A percentile compares a stretch with the other conserved stretches of the same genome.
phyloP scores from a whole-genome alignment of 2,888 invertebrate genomes.

The Melinaea marsaeus region DNA sequence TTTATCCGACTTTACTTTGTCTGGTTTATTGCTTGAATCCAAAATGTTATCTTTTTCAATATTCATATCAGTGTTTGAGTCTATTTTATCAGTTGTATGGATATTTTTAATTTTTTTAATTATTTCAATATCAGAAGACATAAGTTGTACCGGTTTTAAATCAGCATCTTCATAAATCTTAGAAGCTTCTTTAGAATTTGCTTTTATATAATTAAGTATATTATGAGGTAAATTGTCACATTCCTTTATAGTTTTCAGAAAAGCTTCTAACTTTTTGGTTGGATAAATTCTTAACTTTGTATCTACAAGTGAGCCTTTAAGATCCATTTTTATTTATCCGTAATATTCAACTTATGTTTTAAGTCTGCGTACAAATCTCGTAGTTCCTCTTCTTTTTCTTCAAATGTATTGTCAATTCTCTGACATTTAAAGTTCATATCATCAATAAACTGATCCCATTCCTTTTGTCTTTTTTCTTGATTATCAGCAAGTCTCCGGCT shows the following conservation, averaged over 20 bases:
- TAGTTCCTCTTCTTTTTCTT: conserved; percentile 87
- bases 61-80: not conserved
- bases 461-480: conserved; percentile 60
- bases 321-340: conserved; percentile 69
- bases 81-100: conserved; percentile 16
- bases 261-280: conserved; percentile 75
- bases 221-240: conserved; percentile 72
- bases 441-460: conserved; percentile 87
- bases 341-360: conserved; percentile 83
- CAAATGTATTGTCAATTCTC: conserved; percentile 86
- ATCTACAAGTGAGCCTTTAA: conserved; percentile 80
- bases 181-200: conserved; percentile 32
- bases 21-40: not conserved
- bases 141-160: conserved; percentile 40
- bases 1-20: conserved; percentile 17
- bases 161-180: conserved; percentile 34
- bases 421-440: conserved; percentile 86
- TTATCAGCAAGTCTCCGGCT: conserved; percentile 48
- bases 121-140: conserved; percentile 48
- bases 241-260: conserved; percentile 71
- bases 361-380: conserved; percentile 85
- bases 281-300: conserved; percentile 81
- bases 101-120: conserved; percentile 47
- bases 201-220: conserved; percentile 57
- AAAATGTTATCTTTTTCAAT: not conserved